A percentile compares a stretch with the other conserved stretches of the same genome.
Conservation (phyloP, 2,797 vertebrate species). For the Phoebastria nigripes region DNA sequence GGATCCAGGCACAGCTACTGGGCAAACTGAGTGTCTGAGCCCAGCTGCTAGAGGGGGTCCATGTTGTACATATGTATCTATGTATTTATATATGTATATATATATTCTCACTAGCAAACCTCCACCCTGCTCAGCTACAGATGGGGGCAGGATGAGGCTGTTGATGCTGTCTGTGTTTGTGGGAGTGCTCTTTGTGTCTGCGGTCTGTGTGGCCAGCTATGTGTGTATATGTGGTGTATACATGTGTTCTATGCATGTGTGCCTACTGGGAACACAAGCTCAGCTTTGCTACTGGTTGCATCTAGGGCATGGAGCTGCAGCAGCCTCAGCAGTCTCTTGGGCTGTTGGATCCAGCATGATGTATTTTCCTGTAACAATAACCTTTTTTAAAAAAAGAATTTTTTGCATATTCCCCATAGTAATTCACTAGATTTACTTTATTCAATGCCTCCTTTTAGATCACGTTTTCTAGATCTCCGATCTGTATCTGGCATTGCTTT, state of each 20-base stretch:
- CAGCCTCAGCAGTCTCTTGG: neutral
- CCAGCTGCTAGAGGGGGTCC: neutral
- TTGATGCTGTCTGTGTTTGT: neutral
- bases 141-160: neutral
- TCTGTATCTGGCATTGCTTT: neutral
- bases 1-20: neutral
- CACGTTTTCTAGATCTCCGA: neutral
- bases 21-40: neutral
- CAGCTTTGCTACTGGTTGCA: neutral
- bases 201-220: neutral
- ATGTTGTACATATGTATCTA: neutral
- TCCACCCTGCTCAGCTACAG: neutral
- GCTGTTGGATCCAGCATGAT: neutral
- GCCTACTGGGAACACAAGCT: neutral
- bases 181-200: neutral
- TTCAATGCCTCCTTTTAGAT: neutral
- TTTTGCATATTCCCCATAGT: neutral
- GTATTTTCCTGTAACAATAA: neutral
- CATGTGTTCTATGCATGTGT: fast-evolving
- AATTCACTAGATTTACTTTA: neutral
- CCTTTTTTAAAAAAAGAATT: fast-evolving
- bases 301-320: neutral
- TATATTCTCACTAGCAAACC: neutral
- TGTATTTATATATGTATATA: neutral
- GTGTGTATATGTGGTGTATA: too few relatives aligned